A percentile compares a stretch with the other conserved stretches of the same genome.
These are phyloP conservation scores for Myocastor coypus DNA, from an alignment of 2,113 vertebrate genomes.

Conservation along the genomic window DNA sequence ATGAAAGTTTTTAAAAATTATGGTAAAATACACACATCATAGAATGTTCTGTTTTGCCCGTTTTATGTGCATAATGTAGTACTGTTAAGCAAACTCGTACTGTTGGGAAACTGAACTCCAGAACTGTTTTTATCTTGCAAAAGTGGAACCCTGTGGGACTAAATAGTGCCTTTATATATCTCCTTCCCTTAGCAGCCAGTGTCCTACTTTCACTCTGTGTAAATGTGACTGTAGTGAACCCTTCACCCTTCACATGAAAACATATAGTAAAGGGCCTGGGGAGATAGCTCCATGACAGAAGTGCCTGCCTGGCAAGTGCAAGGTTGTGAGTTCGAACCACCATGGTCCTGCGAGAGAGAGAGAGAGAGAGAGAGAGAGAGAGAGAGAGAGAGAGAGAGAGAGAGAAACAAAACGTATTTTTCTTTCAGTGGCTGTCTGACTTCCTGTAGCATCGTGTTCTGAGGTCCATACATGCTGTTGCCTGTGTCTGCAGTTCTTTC, in stretches of 20 bases:
- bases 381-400: too few species aligned
- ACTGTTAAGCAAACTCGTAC: neutral
- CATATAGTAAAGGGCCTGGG: too few species aligned
- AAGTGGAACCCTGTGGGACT: neutral
- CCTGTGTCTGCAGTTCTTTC: neutral
- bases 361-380: too few species aligned
- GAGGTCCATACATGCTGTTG: neutral
- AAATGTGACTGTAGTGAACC: neutral
- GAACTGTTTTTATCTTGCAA: neutral
- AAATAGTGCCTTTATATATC: accelerated
- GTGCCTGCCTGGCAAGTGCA: too few species aligned
- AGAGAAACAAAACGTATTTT: neutral
- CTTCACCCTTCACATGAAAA: neutral
- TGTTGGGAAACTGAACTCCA: neutral
- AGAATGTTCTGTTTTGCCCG: neutral
- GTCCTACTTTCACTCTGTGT: neutral
- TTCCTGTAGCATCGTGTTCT: neutral
- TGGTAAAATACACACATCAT: neutral
- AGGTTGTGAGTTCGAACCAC: too few species aligned
- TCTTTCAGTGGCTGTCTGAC: neutral
- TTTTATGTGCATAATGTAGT: neutral
- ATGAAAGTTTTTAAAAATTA: neutral
- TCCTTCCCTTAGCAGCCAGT: neutral
- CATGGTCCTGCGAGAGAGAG: too few species aligned
- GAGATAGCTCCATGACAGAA: too few species aligned